Conservation (phyloP, 2,797 vertebrate species). For the Scolopax rusticola region DNA sequence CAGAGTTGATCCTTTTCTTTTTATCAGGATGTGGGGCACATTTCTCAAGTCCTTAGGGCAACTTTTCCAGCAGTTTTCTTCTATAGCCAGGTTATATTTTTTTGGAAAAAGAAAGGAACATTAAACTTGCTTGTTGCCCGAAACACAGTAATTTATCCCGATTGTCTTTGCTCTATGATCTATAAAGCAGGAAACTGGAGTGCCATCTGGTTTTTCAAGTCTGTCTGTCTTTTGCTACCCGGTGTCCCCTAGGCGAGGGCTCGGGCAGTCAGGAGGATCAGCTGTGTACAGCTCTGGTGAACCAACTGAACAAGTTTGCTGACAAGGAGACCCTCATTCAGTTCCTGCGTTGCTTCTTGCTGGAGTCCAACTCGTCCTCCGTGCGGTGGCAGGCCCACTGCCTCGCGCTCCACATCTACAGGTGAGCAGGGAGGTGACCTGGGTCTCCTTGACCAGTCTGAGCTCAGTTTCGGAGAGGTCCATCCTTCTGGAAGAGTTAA, state of each 20-base stretch:
- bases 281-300: conserved; percentile 95
- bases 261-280: conserved; percentile 95
- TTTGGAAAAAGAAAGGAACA: not conserved
- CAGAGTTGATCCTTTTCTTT: not conserved
- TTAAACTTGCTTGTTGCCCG: not conserved
- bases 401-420: conserved; percentile 96
- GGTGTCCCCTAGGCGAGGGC: conserved; percentile 84
- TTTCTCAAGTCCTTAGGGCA: not conserved
- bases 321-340: conserved; percentile 98
- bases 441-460: not conserved
- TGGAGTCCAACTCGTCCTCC: conserved; percentile 96
- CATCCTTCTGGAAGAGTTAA: not conserved
- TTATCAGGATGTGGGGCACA: not conserved
- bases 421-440: conserved; percentile 75
- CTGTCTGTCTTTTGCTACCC: not conserved
- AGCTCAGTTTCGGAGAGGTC: not conserved
- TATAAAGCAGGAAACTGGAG: not conserved
- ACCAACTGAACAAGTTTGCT: conserved; percentile 97
- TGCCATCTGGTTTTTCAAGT: not conserved
- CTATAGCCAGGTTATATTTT: not conserved
- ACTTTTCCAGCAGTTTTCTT: not conserved
- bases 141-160: not conserved
- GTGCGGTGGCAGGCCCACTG: conserved; percentile 99
- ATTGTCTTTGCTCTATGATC: not conserved
- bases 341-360: conserved; percentile 95